A percentile compares a stretch with the other conserved stretches of the same genome.
Conservation (phyloP, 2,797 vertebrate genomes). For the Oceanodroma leucorhoa region DNA sequence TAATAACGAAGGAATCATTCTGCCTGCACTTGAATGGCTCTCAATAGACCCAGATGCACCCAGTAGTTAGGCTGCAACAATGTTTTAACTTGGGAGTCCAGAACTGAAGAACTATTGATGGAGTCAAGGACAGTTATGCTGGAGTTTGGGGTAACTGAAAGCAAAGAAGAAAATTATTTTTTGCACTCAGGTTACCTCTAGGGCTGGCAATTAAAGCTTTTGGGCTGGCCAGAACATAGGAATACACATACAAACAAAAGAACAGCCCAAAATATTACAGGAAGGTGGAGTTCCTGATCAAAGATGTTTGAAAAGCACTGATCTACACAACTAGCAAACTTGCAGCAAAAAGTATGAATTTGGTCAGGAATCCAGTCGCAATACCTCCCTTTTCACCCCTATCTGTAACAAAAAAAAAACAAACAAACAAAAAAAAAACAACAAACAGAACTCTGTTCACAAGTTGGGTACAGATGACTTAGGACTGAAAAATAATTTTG, state of each 20-base stretch:
- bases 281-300: neutral
- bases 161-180: neutral
- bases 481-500: fast-evolving
- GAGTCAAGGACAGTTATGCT: neutral
- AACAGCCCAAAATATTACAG: neutral
- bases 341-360: neutral
- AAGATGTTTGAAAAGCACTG: neutral
- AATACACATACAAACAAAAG: fast-evolving
- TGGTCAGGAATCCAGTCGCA: neutral
- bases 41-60: neutral
- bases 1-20: neutral
- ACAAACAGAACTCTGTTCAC: neutral
- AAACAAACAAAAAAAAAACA: neutral
- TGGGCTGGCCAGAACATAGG: neutral
- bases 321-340: neutral
- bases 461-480: neutral
- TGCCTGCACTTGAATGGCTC: neutral
- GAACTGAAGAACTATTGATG: neutral
- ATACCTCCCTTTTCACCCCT: neutral
- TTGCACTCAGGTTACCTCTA: neutral
- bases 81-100: neutral
- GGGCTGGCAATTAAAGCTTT: neutral
- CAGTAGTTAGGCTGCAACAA: neutral
- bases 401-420: neutral
- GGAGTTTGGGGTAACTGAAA: neutral